These are phyloP conservation scores for Pipistrellus nathusii DNA, from an alignment of 2,797 vertebrate genomes.

Conservation along the genomic window DNA sequence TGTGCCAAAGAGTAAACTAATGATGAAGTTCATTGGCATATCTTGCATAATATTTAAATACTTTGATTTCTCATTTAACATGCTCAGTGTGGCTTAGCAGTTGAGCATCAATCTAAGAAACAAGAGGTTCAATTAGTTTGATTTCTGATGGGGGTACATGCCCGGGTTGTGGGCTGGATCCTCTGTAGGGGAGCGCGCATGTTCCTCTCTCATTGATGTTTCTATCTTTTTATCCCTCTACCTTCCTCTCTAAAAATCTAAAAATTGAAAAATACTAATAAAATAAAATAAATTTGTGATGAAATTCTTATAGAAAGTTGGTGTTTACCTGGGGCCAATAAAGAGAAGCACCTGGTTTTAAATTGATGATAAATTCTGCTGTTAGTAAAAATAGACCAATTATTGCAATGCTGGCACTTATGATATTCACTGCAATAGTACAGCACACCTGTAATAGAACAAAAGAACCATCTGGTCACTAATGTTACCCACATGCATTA, in stretches of 20 bases:
- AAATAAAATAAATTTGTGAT: not conserved
- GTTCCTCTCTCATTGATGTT: not conserved
- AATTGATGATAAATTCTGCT: accelerated
- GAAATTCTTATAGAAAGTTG: not conserved
- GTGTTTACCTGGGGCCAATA: constrained; percentile 65
- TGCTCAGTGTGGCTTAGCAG: not conserved
- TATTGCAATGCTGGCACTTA: not conserved
- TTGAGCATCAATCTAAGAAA: not conserved
- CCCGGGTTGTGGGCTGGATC: not conserved
- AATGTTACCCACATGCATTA: not conserved
- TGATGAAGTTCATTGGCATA: not conserved
- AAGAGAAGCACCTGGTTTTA: accelerated
- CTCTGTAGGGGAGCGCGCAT: not conserved
- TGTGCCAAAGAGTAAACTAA: not conserved
- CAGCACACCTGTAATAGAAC: constrained; percentile 15
- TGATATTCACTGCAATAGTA: not conserved
- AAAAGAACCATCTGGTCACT: not conserved
- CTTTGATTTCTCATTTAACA: not conserved
- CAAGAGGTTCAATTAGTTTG: not conserved
- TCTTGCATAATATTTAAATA: not conserved
- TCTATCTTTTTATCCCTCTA: not conserved
- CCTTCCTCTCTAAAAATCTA: not conserved
- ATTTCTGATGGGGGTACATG: not conserved
- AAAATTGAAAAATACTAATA: not conserved
- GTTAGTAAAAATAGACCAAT: not conserved